These are phyloP conservation scores for Acrobasis suavella DNA, from an alignment of 2,888 invertebrate species.

Conservation along the genomic window DNA sequence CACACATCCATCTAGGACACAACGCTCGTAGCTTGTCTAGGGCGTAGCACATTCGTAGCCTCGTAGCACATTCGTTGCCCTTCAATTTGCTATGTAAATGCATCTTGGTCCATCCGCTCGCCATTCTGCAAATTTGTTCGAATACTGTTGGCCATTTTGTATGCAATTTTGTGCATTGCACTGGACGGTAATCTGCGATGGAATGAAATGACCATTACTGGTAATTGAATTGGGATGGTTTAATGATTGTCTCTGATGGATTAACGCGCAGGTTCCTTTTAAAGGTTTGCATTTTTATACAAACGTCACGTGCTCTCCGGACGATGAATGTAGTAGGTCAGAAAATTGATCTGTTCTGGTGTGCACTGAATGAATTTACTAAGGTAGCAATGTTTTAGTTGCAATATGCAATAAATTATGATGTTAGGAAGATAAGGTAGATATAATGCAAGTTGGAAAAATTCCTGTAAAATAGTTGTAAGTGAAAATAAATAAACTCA, in stretches of 20 bases:
- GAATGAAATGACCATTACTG: conserved; percentile 1
- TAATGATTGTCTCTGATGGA: background rate
- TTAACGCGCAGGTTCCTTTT: too few relatives aligned
- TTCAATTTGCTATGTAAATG: conserved; percentile 81
- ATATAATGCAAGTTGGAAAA: too few relatives aligned
- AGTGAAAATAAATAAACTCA: too few relatives aligned
- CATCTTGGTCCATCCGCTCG: conserved; percentile 66
- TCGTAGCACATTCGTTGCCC: conserved; percentile 56
- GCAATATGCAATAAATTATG: too few relatives aligned
- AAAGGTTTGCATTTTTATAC: too few relatives aligned
- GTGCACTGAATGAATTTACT: too few relatives aligned
- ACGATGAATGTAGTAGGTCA: too few relatives aligned
- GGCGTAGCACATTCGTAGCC: conserved; percentile 29
- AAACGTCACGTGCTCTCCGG: too few relatives aligned
- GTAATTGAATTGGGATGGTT: background rate
- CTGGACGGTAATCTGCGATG: conserved; percentile 24
- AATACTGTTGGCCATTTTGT: conserved; percentile 45
- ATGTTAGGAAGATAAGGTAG: too few relatives aligned
- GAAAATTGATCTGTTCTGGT: too few relatives aligned
- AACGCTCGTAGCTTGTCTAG: conserved; percentile 27
- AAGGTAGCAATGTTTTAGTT: too few relatives aligned
- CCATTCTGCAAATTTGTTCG: conserved; percentile 63
- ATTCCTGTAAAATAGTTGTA: too few relatives aligned
- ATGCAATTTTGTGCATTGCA: conserved; percentile 51
- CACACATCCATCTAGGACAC: conserved; percentile 9